Evolutionary conservation across 2,113 vertebrate genomes (phyloP).

Genomic region (Brachionichthys hirsutus): DNA sequence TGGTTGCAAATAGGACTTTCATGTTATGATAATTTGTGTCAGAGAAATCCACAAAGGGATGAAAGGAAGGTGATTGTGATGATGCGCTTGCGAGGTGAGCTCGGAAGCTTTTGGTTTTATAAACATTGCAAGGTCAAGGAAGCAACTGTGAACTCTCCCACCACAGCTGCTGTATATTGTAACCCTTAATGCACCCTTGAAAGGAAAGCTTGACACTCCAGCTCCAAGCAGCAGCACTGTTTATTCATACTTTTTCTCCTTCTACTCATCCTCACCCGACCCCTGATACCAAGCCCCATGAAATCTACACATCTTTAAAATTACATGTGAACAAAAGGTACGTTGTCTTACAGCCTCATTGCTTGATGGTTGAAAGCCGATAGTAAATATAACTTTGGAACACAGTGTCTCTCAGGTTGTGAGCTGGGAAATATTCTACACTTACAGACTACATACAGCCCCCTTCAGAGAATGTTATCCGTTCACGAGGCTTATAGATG

Average conservation of each 20-base stretch:
- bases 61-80: neutral
- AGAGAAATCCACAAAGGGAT: neutral
- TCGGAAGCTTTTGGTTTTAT: slow-evolving; percentile 31
- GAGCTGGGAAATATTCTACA: slow-evolving; percentile 50
- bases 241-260: slow-evolving; percentile 47
- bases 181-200: slow-evolving; percentile 48
- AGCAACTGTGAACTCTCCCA: slow-evolving; percentile 41
- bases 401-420: slow-evolving; percentile 53
- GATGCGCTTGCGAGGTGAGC: neutral
- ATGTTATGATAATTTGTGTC: neutral
- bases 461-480: slow-evolving; percentile 52
- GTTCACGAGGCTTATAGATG: slow-evolving; percentile 34
- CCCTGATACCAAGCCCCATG: slow-evolving; percentile 56
- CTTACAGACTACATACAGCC: slow-evolving; percentile 54
- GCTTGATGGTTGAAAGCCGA: slow-evolving; percentile 63
- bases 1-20: neutral
- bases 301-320: slow-evolving; percentile 74
- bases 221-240: slow-evolving; percentile 57
- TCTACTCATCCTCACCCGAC: slow-evolving; percentile 40
- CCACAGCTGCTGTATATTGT: slow-evolving; percentile 34
- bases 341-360: slow-evolving; percentile 68
- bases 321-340: slow-evolving; percentile 71
- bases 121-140: slow-evolving; percentile 30
- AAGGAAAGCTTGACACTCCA: slow-evolving; percentile 56
- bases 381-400: slow-evolving; percentile 66